phyloP scores from a whole-genome alignment of 2,888 invertebrate species.

The Thera obeliscata region DNA sequence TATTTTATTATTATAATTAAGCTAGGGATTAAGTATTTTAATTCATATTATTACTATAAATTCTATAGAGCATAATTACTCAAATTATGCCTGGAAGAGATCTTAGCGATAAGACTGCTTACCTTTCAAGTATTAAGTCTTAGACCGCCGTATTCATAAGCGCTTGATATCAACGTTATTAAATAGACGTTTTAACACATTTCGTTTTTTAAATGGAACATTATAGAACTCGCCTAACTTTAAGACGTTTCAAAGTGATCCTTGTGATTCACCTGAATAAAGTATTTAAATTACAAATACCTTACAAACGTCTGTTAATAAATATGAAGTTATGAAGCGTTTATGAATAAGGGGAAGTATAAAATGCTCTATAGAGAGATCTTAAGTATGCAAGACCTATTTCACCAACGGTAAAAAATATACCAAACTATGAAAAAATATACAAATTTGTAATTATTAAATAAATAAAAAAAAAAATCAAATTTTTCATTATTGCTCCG shows the following conservation, averaged over 20 bases:
- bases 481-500: too few relatives aligned
- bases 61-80: constrained; percentile 2
- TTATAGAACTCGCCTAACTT: too few relatives aligned
- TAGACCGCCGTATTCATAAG: neutral
- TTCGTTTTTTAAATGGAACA: neutral
- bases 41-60: neutral
- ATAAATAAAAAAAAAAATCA: too few relatives aligned
- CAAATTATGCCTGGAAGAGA: neutral
- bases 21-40: neutral
- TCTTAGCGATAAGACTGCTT: constrained; percentile 2
- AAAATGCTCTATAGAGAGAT: constrained; percentile 9
- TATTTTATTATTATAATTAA: too few relatives aligned
- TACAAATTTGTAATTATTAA: too few relatives aligned
- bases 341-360: constrained; percentile 1
- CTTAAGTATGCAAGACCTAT: neutral
- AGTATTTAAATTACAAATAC: too few relatives aligned
- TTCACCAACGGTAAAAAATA: neutral
- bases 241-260: too few relatives aligned
- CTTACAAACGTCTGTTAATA: neutral
- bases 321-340: neutral
- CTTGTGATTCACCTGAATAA: too few relatives aligned
- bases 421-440: too few relatives aligned
- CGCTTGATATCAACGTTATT: neutral
- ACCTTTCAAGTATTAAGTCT: neutral
- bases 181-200: neutral